Evolutionary conservation across 2,888 invertebrate species (phyloP), one percentile per base, ranked within the genome.

Genomic region (Lapara coniferarum): DNA sequence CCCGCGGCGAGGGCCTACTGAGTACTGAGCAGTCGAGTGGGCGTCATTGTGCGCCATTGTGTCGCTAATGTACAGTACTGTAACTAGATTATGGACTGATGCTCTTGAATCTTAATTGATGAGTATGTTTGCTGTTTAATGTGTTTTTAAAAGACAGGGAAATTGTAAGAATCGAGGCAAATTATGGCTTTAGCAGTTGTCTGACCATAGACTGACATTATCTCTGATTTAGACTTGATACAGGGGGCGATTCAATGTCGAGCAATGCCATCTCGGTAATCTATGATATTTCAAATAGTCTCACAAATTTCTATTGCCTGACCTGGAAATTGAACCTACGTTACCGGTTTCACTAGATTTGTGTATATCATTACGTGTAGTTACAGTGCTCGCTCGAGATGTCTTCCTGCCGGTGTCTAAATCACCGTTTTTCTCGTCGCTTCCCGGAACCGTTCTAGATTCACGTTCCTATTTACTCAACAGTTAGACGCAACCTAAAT

Each of bases 1-100:
- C 63, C 63, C 37, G 49, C 63, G 63, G 19, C 63, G 46, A 63
- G 63, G 46, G 49, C 49, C 63, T 63, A 16, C 59, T 16, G 12
- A 59, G 59, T 63, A 16, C 59, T 16, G 12, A 59, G 59, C 44
- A 46, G 59, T 59, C 46, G 46, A 59, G 59, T 59, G 46, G 59
- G 59, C 44, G 59, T 16, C 46, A 46, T 46, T 46, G 19, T 55
- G 19, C 10, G 10, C 10, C 55, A 55, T 19, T 49, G 49, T 25
- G 46, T 49, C 10, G 13, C 46, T 49, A 46, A 49, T 46, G 19
- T 59, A 37, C 59, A 59, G 59, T 63, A 63, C 63, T 49, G 46
- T 63, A 49, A 63, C 63, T 63, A 63, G 46, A 19, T 63, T 49
- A 63, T 63, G 14, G 19, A 37, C 49, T 46, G 49, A n/a, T n/a